A percentile compares a stretch with the other conserved stretches of the same genome.
These are phyloP conservation scores for Meganola albula DNA, from an alignment of 2,888 invertebrate species.

Conservation along the genomic window DNA sequence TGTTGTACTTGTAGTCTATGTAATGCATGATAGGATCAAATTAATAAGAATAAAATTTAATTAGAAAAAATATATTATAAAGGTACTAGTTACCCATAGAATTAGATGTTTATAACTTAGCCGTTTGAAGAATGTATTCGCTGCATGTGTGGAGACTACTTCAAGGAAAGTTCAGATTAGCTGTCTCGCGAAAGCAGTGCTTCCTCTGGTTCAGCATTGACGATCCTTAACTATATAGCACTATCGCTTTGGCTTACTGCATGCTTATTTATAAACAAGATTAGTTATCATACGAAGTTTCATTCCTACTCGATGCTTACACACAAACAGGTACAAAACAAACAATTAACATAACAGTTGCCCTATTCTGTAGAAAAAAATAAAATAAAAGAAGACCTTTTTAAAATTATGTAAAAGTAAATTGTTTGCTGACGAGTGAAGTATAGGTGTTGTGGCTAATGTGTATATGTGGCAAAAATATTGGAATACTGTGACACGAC, in stretches of 20 bases:
- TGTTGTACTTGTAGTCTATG: slow-evolving; percentile 52
- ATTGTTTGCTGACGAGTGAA: no score
- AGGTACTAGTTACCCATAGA: background rate
- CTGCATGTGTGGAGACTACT: slow-evolving; percentile 17
- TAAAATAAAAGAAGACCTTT: no score
- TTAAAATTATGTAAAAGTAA: no score
- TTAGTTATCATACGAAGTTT: slow-evolving; percentile 19
- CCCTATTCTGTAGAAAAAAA: no score
- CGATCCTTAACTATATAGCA: slow-evolving; percentile 32
- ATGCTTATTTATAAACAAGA: slow-evolving; percentile 32
- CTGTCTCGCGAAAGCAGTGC: slow-evolving; percentile 8
- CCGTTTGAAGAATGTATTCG: slow-evolving; percentile 3
- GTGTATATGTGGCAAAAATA: slow-evolving; percentile 18
- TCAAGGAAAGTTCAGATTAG: slow-evolving; percentile 4
- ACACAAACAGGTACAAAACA: slow-evolving; percentile 3
- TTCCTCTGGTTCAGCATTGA: no score
- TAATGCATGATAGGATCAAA: slow-evolving; percentile 48
- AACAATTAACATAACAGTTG: no score
- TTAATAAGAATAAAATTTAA: slow-evolving; percentile 3
- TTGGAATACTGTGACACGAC: slow-evolving; percentile 55
- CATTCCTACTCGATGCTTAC: slow-evolving; percentile 13
- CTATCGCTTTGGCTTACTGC: slow-evolving; percentile 49
- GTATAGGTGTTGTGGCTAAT: slow-evolving; percentile 7
- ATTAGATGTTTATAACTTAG: no score
- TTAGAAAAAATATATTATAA: no score